Conservation (phyloP, 2,888 invertebrate species). For the Lagria hirta region DNA sequence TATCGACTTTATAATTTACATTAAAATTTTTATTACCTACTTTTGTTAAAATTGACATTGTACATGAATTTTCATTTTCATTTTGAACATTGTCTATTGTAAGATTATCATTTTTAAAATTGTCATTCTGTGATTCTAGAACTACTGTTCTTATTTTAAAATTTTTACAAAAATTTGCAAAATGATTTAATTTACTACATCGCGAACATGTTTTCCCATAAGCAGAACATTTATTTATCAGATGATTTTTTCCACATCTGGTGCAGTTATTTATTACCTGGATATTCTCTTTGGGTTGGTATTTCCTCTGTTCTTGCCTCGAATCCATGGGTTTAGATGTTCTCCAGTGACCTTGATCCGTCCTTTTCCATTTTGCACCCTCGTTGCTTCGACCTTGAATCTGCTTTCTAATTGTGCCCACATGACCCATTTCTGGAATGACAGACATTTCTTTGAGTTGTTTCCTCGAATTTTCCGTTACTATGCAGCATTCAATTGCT, state of each 20-base stretch:
- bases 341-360: not conserved
- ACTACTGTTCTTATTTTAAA: too few relatives aligned
- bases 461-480: conserved; percentile 11
- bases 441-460: conserved; percentile 12
- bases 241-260: conserved; percentile 5
- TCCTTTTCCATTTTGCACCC: too few relatives aligned
- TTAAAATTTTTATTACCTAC: too few relatives aligned
- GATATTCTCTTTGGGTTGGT: too few relatives aligned
- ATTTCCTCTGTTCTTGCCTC: too few relatives aligned
- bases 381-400: too few relatives aligned
- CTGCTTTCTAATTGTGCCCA: too few relatives aligned
- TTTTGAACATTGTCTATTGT: conserved; percentile 1
- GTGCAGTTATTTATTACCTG: too few relatives aligned
- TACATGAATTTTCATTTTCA: too few relatives aligned
- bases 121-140: conserved; percentile 1
- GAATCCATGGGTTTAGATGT: not conserved
- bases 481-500: conserved; percentile 9
- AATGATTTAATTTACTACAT: conserved; percentile 17
- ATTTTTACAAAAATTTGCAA: conserved; percentile 10
- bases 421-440: too few relatives aligned
- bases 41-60: too few relatives aligned
- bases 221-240: conserved; percentile 12
- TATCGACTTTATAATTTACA: conserved; percentile 16
- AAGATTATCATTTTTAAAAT: not conserved
- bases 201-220: conserved; percentile 8